Evolutionary conservation across 2,797 vertebrate species (phyloP), one percentile per base, ranked within the genome.

Genomic region (Apodemus agrarius): DNA sequence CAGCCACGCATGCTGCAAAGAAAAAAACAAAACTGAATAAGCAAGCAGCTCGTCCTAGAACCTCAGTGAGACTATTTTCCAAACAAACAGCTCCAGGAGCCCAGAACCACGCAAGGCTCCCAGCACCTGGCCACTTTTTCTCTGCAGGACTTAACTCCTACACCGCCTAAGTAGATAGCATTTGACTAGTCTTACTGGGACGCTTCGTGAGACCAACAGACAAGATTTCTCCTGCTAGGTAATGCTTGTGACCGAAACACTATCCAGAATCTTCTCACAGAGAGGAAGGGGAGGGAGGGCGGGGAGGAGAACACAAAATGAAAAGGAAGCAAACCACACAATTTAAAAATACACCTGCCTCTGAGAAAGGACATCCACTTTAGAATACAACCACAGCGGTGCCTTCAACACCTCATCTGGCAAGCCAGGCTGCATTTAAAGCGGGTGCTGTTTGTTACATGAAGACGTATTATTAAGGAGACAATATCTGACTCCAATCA

Each of bases 401-500:
- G 94, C 59, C 16, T 31, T 57, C 75, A 61, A 61, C 14, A 72
- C 74, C 61, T 96, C 54, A 85, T 86, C 83, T 82, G 46, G 85
- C 88, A 67, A 67, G 90, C 85, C 87, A 91, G 96, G 74, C 1
- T 88, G 22, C 91, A 95, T 76, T 96, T 94, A 93, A 90, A 95
- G 91, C 80, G 57, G 91, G 89, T 79, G 54, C 52, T 81, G 78
- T 92, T 94, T 97, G 92, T 96, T 93, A 95, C 94, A 91, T 95
- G 87, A 94, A 80, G 94, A 85, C 87, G 11, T 88, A 89, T 90
- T 93, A 97, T 95, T 96, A 94, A 81, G 79, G 21, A 96, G 83
- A 91, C 80, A 94, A 40, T 75, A 94, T 96, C 95, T 90, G 89
- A 78, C 89, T 96, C 95, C 89, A 94, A 91, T 92, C 89, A 95